Evolutionary conservation across 2,113 vertebrate species (phyloP).

Genomic region (Limanda limanda): DNA sequence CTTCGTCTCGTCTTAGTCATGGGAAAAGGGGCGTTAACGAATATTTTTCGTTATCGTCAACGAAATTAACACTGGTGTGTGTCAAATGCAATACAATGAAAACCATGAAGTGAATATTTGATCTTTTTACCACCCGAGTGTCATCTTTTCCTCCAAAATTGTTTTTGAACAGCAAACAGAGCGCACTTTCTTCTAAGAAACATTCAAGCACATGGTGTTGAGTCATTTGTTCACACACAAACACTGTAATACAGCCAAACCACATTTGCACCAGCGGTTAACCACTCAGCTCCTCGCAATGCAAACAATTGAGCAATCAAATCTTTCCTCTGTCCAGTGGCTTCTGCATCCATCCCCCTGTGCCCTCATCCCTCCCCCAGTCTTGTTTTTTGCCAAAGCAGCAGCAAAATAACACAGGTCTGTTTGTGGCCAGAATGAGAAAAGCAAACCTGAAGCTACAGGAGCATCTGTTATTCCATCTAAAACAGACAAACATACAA

Average conservation of each 20-base stretch:
- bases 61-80: too few species aligned
- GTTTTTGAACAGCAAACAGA: background rate
- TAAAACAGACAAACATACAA: constrained; percentile 55
- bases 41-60: too few species aligned
- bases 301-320: constrained; percentile 35
- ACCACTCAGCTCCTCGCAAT: constrained; percentile 14
- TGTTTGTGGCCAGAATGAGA: constrained; percentile 69
- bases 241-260: background rate
- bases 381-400: constrained; percentile 51
- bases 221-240: background rate
- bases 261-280: constrained; percentile 11
- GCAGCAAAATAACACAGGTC: constrained; percentile 54
- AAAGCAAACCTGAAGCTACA: constrained; percentile 69
- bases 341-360: background rate
- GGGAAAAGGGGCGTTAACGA: too few species aligned
- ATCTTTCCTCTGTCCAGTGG: background rate
- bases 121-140: background rate
- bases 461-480: constrained; percentile 57
- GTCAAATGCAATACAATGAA: too few species aligned
- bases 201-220: background rate
- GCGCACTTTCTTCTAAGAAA: background rate
- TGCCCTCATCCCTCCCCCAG: constrained; percentile 19
- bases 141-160: background rate
- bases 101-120: background rate
- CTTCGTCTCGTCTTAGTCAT: too few species aligned